Percentiles rank a stretch among this genome's conserved stretches.
phyloP scores from a whole-genome alignment of 2,888 invertebrate species.

The Timema podura region DNA sequence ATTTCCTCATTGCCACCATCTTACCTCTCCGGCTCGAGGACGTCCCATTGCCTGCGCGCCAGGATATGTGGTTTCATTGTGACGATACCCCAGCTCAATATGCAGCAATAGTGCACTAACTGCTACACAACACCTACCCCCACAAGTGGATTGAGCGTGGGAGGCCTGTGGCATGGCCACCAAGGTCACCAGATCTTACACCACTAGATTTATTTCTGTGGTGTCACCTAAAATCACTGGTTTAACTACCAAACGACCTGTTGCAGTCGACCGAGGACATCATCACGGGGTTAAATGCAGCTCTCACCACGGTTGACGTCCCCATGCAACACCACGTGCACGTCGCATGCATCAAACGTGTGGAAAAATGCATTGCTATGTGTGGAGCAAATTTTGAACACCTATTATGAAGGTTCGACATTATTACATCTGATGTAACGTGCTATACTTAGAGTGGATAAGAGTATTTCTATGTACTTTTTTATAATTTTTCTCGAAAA shows the following conservation, averaged over 20 bases:
- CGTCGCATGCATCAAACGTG: too few relatives aligned
- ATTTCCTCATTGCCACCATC: not conserved
- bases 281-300: not conserved
- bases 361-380: too few relatives aligned
- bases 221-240: not conserved
- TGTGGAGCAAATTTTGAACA: too few relatives aligned
- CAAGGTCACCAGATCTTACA: too few relatives aligned
- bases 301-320: not conserved
- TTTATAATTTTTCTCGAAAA: too few relatives aligned
- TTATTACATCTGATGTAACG: too few relatives aligned
- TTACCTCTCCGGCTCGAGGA: not conserved
- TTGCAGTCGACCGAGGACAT: not conserved
- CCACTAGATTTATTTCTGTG: too few relatives aligned
- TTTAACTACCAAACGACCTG: not conserved
- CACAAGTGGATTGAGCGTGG: not conserved
- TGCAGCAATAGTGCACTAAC: not conserved
- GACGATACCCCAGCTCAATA: not conserved
- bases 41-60: not conserved
- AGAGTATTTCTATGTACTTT: too few relatives aligned
- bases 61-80: not conserved
- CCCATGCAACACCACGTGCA: not conserved
- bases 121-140: not conserved
- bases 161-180: not conserved
- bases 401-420: too few relatives aligned
- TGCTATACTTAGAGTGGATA: too few relatives aligned